A percentile compares a stretch with the other conserved stretches of the same genome.
Conservation (phyloP, 2,113 vertebrate species). For the Burhinus bistriatus region DNA sequence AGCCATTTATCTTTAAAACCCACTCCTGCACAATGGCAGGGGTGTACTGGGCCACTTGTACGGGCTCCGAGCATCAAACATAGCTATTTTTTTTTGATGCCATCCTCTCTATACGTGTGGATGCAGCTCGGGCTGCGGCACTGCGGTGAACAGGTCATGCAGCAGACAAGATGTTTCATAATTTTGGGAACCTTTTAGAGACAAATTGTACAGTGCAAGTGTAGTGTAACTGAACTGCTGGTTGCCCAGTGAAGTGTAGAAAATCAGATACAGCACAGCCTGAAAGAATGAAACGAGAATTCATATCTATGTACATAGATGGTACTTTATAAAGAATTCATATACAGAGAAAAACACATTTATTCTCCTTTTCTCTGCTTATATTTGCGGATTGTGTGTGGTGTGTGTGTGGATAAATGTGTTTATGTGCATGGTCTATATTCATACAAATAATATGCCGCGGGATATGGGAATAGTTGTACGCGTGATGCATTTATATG, state of each 20-base stretch:
- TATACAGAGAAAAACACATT: conserved; percentile 61
- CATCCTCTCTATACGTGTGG: conserved; percentile 52
- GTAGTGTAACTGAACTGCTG: conserved; percentile 87
- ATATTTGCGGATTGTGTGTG: conserved; percentile 6
- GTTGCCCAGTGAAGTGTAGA: conserved; percentile 87
- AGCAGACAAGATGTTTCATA: conserved; percentile 86
- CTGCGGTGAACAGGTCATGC: conserved; percentile 77
- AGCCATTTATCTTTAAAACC: conserved; percentile 88
- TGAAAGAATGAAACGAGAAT: conserved; percentile 75
- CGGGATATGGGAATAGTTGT: neutral
- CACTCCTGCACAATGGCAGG: conserved; percentile 79
- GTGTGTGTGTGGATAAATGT: neutral
- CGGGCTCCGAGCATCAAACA: conserved; percentile 50
- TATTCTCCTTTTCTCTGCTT: conserved; percentile 49
- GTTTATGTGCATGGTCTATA: conserved; percentile 3
- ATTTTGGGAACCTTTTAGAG: conserved; percentile 87
- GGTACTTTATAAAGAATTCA: conserved; percentile 68
- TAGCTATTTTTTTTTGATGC: neutral
- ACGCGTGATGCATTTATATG: conserved; percentile 50
- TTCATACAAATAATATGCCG: conserved; percentile 37
- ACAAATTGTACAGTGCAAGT: conserved; percentile 87
- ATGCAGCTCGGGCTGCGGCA: conserved; percentile 66
- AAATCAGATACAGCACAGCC: conserved; percentile 87
- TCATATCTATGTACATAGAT: conserved; percentile 65
- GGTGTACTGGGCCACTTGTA: conserved; percentile 64